A percentile compares a stretch with the other conserved stretches of the same genome.
These are phyloP conservation scores for Drosophila auraria DNA, from an alignment of 1,140 invertebrate genomes.

Conservation along the genomic window DNA sequence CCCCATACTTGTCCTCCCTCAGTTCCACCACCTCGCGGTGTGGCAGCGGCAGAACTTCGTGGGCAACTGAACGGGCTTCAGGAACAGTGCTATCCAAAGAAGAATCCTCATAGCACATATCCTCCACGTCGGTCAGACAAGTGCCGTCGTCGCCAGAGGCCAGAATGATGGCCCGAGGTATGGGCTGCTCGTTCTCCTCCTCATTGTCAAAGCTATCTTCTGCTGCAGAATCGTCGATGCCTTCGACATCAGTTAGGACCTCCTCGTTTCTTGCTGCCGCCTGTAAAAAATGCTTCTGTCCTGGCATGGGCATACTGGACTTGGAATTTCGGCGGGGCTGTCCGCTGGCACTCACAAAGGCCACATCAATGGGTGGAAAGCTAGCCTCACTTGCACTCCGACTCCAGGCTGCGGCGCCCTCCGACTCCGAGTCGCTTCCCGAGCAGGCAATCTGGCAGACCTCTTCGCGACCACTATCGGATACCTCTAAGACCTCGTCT, in stretches of 20 bases:
- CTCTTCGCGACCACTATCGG: conserved; percentile 74
- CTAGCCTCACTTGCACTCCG: conserved; percentile 58
- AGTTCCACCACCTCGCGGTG: conserved; percentile 85
- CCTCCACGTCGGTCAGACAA: conserved; percentile 84
- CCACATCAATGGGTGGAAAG: conserved; percentile 68
- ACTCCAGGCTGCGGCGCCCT: conserved; percentile 49
- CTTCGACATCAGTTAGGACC: conserved; percentile 86
- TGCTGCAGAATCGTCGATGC: conserved; percentile 85
- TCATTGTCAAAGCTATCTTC: conserved; percentile 83
- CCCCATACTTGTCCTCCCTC: conserved; percentile 85
- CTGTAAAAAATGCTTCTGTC: conserved; percentile 48
- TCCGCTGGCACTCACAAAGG: conserved; percentile 67
- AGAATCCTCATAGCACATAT: conserved; percentile 80
- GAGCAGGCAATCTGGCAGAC: conserved; percentile 76
- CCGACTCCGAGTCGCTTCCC: conserved; percentile 54
- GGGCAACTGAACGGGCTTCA: conserved; percentile 60
- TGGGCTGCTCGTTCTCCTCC: conserved; percentile 67
- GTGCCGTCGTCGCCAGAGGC: conserved; percentile 69
- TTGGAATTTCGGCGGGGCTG: conserved; percentile 59
- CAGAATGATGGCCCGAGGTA: conserved; percentile 75
- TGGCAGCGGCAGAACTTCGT: conserved; percentile 79
- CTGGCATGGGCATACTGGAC: conserved; percentile 30
- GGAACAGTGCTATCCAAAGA: conserved; percentile 28
- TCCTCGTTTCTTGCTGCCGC: conserved; percentile 61
- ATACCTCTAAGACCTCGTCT: conserved; percentile 82